Evolutionary conservation across 2,113 vertebrate genomes (phyloP), one percentile per base, ranked within the genome.

Genomic region (Alethe diademata): DNA sequence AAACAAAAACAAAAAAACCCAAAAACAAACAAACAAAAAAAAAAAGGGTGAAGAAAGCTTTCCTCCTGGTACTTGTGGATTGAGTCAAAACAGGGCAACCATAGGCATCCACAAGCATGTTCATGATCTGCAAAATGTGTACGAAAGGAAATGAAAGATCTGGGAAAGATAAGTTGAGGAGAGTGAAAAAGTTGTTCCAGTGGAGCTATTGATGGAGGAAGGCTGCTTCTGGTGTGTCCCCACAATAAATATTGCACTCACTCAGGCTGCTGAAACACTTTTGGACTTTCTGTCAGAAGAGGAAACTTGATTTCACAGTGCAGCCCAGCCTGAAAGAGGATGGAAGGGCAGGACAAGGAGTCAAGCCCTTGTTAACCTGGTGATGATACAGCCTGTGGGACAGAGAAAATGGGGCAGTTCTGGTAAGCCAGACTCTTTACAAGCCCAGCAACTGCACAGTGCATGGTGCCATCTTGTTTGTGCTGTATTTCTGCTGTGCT

Each of bases 211-310:
- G 51, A 15, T 56, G 57, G 48, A 75, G 6, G 29, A 58, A 62
- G 20, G 26, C 17, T 88, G 23, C 13, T 81, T 19, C 14, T 67
- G 28, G 3, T 85, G 19, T 31, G 29, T 64, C 14, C 24, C 20
- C 19, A 31, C 10, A 17, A 5, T 58, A 40, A 22, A 90, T 23
- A 66, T 6, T 6, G 13, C 40, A n/a, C 14, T 29, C 60, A 57
- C 6, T 0, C 0, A 26, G 28, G 33, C 54, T 48, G 35, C 64
- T 66, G 50, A 84, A 78, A 73, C 14, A 6, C 9, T 28, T 47
- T 35, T 58, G 51, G 69, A 38, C 38, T 87, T 84, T 47, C 31
- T 66, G 12, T 36, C 43, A 28, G 25, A 85, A 71, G 29, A 54
- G 4, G 23, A 71, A 78, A 67, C 3, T 2, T 26, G 25, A 35